These are phyloP conservation scores for Gila robusta DNA, from an alignment of 2,797 vertebrate genomes.

Conservation along the genomic window DNA sequence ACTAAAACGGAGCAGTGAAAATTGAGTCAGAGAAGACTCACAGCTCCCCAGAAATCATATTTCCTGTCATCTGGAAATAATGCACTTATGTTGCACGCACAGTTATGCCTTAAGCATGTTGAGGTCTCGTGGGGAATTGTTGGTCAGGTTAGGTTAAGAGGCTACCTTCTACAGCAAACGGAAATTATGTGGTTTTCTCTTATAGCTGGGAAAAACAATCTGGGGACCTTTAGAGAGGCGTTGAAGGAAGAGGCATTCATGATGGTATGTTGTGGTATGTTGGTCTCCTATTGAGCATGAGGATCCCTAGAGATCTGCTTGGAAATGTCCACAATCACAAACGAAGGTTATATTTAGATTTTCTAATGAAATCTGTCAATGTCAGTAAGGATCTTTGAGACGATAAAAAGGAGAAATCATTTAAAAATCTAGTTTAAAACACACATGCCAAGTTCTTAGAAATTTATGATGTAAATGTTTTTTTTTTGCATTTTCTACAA, in stretches of 20 bases:
- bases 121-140: conserved; percentile 27
- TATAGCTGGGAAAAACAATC: conserved; percentile 7
- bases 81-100: conserved; percentile 54
- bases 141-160: conserved; percentile 44
- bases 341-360: conserved; percentile 1
- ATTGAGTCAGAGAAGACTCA: conserved; percentile 14
- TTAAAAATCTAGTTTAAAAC: not conserved
- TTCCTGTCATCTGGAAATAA: conserved; percentile 65
- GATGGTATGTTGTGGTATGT: not conserved
- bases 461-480: not conserved
- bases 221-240: not conserved
- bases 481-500: not conserved
- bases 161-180: conserved; percentile 19
- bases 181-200: conserved; percentile 38
- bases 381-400: not conserved
- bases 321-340: not conserved
- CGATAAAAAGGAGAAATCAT: not conserved
- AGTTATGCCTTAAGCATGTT: conserved; percentile 43
- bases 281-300: conserved; percentile 1
- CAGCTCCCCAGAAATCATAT: conserved; percentile 53
- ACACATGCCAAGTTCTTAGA: not conserved
- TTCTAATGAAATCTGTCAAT: not conserved
- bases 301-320: not conserved
- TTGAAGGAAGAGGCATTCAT: not conserved
- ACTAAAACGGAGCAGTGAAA: not conserved